Evolutionary conservation across 37 sponge, comb jelly and placozoan genomes (phyloP), one percentile per base, ranked within the genome.

Genomic region (Dysidea cf. avara): DNA sequence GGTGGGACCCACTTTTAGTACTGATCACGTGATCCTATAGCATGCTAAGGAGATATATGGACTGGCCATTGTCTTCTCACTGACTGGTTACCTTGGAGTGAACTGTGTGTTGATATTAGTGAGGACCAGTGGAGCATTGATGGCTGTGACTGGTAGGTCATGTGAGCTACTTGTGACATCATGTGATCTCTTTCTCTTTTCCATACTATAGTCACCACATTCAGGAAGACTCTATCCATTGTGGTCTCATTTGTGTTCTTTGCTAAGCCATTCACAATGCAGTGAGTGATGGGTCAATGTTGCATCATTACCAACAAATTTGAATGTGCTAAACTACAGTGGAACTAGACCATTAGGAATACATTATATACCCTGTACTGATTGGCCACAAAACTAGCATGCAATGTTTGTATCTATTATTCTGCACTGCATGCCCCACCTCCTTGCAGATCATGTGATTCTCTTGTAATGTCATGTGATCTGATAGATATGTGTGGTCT

Each of bases 211-310:
- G 93, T 92, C 20, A 92, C 93, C 5, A 92, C 93, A 1, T 79
- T 83, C 54, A 52, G 93, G 30, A 92, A 92, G 69, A 81, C 81
- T 0, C 39, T 92, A 16, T 84, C 88, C 4, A 72, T 92, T 17
- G 77, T 87, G 36, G 54, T 92, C 7, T 92, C 93, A 49, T 92
- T 92, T 56, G 20, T 87, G 0, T 22, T 92, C 85, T 92, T 92
- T 75, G 66, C 85, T 7, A 92, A 92, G 37, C 93, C 93, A 16
- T 92, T 92, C 75, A 88, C 89, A 69, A 55, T 72, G 24, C 88
- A 92, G 89, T 91, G 50, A 76, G 92, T 79, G 6, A 1, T 29
- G 25, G 33, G 38, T 24, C 17, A 3, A 21, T n/a, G n/a, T n/a
- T n/a, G n/a, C n/a, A n/a, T n/a, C n/a, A n/a, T n/a, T n/a, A n/a